A percentile compares a stretch with the other conserved stretches of the same genome.
phyloP scores from a whole-genome alignment of 1,140 invertebrate genomes.

The Eufriesea mexicana region DNA sequence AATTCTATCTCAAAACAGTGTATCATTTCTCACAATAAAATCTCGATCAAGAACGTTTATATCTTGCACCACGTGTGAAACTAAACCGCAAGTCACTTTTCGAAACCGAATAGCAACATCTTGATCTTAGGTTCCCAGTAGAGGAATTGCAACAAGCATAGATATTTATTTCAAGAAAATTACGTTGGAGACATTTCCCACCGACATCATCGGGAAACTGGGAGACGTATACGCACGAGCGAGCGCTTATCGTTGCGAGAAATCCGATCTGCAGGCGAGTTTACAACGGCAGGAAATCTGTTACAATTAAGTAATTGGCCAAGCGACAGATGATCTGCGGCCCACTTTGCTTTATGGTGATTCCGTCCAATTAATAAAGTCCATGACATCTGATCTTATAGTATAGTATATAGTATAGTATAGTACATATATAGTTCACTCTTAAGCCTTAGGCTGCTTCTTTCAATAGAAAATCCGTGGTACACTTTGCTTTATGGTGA shows the following conservation, averaged over 20 bases:
- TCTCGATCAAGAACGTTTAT: too few species aligned
- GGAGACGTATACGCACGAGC: background rate
- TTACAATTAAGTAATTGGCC: conserved; percentile 50
- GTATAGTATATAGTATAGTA: too few species aligned
- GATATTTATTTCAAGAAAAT: background rate
- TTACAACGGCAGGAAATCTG: conserved; percentile 45
- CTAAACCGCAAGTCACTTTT: background rate
- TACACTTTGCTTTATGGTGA: too few species aligned
- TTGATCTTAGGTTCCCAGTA: background rate
- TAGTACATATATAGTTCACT: too few species aligned
- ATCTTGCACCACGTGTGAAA: too few species aligned
- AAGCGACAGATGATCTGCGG: background rate
- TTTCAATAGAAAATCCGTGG: too few species aligned
- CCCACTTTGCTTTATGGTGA: conserved; percentile 9
- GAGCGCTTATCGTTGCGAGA: conserved; percentile 20
- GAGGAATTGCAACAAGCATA: too few species aligned
- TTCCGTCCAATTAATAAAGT: background rate
- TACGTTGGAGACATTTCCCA: background rate
- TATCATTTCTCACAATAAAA: too few species aligned
- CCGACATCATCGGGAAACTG: conserved; percentile 13
- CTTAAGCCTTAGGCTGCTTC: too few species aligned
- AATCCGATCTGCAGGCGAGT: conserved; percentile 17
- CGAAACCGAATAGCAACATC: background rate
- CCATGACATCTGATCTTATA: too few species aligned
- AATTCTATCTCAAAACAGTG: too few species aligned